These are phyloP conservation scores for Nipponia nippon DNA, from an alignment of 2,113 vertebrate genomes.

Conservation along the genomic window DNA sequence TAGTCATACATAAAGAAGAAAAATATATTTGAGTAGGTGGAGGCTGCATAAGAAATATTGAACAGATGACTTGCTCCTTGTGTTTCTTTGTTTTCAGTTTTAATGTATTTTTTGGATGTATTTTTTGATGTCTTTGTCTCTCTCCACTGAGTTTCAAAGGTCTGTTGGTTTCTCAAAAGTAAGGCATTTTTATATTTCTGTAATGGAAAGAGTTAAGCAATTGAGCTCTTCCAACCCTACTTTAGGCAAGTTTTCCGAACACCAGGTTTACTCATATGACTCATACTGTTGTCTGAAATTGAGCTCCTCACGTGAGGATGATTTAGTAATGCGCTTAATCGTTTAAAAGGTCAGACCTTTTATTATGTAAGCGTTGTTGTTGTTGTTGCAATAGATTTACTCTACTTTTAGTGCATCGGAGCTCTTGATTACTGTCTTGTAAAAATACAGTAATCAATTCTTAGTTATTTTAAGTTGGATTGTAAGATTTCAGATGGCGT, in stretches of 20 bases:
- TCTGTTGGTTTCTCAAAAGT: not conserved
- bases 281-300: conserved; percentile 44
- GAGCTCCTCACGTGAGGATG: not conserved
- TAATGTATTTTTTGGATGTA: not conserved
- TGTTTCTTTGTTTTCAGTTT: not conserved
- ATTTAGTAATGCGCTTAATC: conserved; percentile 32
- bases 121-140: not conserved
- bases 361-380: conserved; percentile 28
- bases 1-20: not conserved
- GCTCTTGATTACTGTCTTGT: not conserved
- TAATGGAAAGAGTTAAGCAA: not conserved
- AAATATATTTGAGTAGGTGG: not conserved
- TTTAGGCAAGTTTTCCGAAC: conserved; percentile 8
- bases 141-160: not conserved
- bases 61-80: not conserved
- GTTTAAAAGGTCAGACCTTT: conserved; percentile 46
- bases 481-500: not conserved
- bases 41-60: not conserved
- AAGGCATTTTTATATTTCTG: not conserved
- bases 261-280: not conserved
- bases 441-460: not conserved
- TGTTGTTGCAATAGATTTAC: not conserved
- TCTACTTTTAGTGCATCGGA: not conserved
- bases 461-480: not conserved
- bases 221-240: not conserved